Evolutionary conservation across 92 coral and sea anemone species (phyloP).

Genomic region (Metridium senile): DNA sequence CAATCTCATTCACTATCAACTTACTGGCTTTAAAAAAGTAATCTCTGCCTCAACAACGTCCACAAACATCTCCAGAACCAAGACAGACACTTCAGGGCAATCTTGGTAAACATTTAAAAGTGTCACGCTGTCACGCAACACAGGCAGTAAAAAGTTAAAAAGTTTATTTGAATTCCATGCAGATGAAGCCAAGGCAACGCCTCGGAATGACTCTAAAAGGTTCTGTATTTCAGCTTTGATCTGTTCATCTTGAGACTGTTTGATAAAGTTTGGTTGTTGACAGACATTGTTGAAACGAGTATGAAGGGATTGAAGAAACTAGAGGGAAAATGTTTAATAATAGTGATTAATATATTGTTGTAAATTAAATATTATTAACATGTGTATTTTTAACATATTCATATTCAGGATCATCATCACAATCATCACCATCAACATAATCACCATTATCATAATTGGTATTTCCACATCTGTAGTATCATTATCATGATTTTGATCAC

Average conservation of each 20-base stretch:
- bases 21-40: constrained; percentile 60
- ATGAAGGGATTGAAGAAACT: constrained; percentile 85
- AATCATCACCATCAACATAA: no score
- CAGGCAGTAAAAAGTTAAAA: constrained; percentile 70
- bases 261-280: constrained; percentile 85
- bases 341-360: no score
- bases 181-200: constrained; percentile 81
- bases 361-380: no score
- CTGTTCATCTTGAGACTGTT: constrained; percentile 77
- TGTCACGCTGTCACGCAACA: constrained; percentile 74
- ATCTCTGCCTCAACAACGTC: constrained; percentile 80
- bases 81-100: constrained; percentile 82
- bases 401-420: no score
- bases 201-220: constrained; percentile 88
- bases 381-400: no score
- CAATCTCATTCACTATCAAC: neutral
- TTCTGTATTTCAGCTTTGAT: constrained; percentile 68
- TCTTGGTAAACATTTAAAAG: constrained; percentile 79
- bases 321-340: constrained; percentile 7
- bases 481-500: no score
- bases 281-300: constrained; percentile 69
- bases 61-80: constrained; percentile 86
- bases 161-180: constrained; percentile 52
- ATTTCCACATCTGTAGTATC: no score
- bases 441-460: no score